Percentiles rank a stretch among this genome's conserved stretches.
Conservation (phyloP, 2,113 vertebrate genomes). For the Bufo gargarizans region DNA sequence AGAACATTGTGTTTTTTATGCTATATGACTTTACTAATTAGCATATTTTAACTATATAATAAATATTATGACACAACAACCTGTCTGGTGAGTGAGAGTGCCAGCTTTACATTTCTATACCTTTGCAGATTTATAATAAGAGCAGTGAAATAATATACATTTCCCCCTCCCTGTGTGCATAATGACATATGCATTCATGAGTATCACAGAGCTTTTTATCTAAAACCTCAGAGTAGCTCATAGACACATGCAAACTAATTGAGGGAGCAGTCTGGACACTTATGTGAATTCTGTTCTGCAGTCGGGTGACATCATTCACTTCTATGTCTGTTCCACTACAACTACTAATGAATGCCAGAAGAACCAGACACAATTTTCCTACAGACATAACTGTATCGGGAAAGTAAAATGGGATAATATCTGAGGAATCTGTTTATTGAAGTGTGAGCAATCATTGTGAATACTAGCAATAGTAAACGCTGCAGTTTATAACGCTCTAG, state of each 20-base stretch:
- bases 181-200: background rate
- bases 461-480: background rate
- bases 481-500: background rate
- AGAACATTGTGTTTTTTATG: no score
- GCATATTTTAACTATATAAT: no score
- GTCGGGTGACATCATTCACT: slow-evolving; percentile 17
- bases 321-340: background rate
- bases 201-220: background rate
- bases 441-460: background rate
- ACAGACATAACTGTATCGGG: slow-evolving; percentile 11
- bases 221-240: background rate
- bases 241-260: background rate
- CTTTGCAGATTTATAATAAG: background rate
- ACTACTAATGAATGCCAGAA: slow-evolving; percentile 11
- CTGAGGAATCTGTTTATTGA: slow-evolving; percentile 10
- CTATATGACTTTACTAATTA: no score
- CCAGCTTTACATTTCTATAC: no score
- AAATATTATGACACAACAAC: no score
- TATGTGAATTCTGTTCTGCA: background rate
- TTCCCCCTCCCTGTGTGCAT: background rate
- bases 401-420: slow-evolving; percentile 19
- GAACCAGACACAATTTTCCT: slow-evolving; percentile 6
- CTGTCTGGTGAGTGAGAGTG: no score
- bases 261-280: slow-evolving; percentile 5
- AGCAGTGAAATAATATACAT: background rate